Conservation (phyloP, 2,113 vertebrate species). For the Lamprotornis superbus region DNA sequence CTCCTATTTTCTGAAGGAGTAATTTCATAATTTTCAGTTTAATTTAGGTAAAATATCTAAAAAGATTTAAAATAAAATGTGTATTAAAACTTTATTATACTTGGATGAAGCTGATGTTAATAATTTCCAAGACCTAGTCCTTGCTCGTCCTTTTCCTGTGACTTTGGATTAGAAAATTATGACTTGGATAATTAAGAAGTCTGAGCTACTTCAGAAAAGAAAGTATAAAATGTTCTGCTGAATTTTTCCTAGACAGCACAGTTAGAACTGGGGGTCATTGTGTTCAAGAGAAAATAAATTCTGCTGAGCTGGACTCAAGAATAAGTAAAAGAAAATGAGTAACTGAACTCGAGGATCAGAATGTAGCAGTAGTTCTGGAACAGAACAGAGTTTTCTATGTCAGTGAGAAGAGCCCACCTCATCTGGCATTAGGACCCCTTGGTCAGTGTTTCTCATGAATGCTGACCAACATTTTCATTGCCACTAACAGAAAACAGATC, state of each 20-base stretch:
- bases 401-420: not conserved
- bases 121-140: not conserved
- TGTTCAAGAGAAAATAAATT: not conserved
- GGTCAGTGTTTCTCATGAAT: not conserved
- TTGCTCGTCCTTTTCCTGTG: not conserved
- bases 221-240: not conserved
- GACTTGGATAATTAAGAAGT: constrained; percentile 1
- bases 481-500: not conserved
- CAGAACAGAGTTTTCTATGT: not conserved
- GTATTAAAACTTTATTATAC: not conserved
- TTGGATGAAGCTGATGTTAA: not conserved
- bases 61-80: not conserved
- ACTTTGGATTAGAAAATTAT: not conserved
- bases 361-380: not conserved
- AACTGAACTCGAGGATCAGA: not conserved
- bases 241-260: not conserved
- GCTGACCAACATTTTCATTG: not conserved
- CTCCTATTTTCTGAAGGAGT: not conserved
- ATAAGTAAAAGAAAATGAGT: not conserved
- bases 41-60: not conserved
- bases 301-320: not conserved
- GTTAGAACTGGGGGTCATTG: not conserved
- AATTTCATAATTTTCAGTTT: not conserved
- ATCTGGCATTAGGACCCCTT: not conserved
- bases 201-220: not conserved